A percentile compares a stretch with the other conserved stretches of the same genome.
Conservation (phyloP, 2,888 invertebrate species). For the Seladonia tumulorum region DNA sequence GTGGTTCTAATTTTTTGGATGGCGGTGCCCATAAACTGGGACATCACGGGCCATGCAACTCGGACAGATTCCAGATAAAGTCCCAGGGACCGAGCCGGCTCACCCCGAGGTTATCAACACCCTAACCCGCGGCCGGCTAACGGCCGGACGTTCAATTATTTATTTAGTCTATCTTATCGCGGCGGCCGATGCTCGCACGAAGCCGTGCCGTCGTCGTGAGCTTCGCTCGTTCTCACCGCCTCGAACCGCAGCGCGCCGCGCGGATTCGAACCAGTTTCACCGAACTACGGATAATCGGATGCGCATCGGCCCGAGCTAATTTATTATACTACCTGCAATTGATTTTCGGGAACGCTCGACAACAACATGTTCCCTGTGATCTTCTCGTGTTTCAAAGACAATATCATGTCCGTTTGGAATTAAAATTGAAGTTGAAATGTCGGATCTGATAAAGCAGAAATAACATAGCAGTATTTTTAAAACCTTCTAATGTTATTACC, state of each 20-base stretch:
- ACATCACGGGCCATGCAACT: constrained; percentile 67
- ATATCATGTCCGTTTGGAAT: neutral
- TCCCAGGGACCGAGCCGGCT: constrained; percentile 59
- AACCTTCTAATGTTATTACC: no score
- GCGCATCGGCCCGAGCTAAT: neutral
- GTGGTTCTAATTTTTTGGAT: constrained; percentile 69
- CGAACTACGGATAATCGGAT: constrained; percentile 3
- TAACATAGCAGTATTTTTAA: no score
- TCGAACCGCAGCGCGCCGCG: constrained; percentile 12
- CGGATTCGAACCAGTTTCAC: constrained; percentile 17
- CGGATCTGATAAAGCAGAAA: no score
- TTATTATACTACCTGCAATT: neutral
- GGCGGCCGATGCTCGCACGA: constrained; percentile 73
- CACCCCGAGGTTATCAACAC: constrained; percentile 79
- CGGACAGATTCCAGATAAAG: constrained; percentile 80
- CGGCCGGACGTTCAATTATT: constrained; percentile 82
- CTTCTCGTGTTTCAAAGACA: neutral
- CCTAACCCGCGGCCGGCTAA: constrained; percentile 73
- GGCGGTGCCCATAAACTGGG: constrained; percentile 70
- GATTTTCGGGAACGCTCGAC: neutral
- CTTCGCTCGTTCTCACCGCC: constrained; percentile 38
- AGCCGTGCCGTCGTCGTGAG: constrained; percentile 56
- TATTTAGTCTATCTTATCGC: constrained; percentile 81
- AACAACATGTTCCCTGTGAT: neutral
- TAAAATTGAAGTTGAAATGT: no score